phyloP scores from a whole-genome alignment of 2,797 vertebrate species.

The Neostethus bicornis region DNA sequence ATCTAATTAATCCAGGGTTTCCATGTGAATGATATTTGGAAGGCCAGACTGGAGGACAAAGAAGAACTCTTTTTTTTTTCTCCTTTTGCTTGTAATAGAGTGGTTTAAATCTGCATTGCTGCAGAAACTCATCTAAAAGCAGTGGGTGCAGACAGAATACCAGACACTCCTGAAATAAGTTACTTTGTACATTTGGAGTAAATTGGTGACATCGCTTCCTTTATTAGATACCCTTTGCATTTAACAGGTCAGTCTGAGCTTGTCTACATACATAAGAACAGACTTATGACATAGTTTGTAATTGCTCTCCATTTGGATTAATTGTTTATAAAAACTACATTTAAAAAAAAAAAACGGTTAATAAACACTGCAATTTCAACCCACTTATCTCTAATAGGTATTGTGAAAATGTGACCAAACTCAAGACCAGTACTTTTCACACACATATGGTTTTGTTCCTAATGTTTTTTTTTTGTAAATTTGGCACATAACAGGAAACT shows the following conservation, averaged over 20 bases:
- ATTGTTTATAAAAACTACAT: not conserved
- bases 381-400: no score
- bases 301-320: not conserved
- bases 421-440: no score
- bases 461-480: no score
- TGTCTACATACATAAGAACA: no score
- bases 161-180: slow-evolving; percentile 8
- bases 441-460: no score
- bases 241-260: not conserved
- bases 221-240: slow-evolving; percentile 15
- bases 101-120: slow-evolving; percentile 52
- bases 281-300: no score
- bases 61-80: slow-evolving; percentile 45
- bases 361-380: not conserved
- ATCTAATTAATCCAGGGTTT: slow-evolving; percentile 59
- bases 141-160: slow-evolving; percentile 33
- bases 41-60: slow-evolving; percentile 49
- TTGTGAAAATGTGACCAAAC: no score
- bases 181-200: slow-evolving; percentile 20
- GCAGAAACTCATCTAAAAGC: slow-evolving; percentile 39
- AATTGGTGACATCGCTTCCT: slow-evolving; percentile 4
- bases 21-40: slow-evolving; percentile 45
- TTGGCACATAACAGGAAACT: slow-evolving; percentile 8
- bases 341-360: not conserved
- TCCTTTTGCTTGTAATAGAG: slow-evolving; percentile 43